phyloP scores from a whole-genome alignment of 2,797 vertebrate genomes.

The Coilia nasus region DNA sequence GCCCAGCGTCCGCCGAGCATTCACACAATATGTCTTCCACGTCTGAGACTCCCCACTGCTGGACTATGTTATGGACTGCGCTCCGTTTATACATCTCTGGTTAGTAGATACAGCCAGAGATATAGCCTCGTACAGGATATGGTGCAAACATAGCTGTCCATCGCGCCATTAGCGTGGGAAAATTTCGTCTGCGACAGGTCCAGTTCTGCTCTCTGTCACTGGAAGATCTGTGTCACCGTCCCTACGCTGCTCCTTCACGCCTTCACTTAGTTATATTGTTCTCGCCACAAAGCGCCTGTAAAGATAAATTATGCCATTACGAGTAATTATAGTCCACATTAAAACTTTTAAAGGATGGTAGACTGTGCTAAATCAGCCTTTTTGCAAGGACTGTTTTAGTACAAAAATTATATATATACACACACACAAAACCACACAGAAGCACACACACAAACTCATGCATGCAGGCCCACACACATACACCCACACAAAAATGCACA shows the following conservation, averaged over 20 bases:
- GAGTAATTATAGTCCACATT: constrained; percentile 22
- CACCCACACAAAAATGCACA: no score
- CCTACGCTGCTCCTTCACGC: background rate
- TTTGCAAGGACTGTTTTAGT: background rate
- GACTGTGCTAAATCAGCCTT: constrained; percentile 25
- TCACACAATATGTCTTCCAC: background rate
- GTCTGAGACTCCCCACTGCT: background rate
- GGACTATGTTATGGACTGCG: background rate
- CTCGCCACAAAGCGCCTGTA: constrained; percentile 7
- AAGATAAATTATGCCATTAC: background rate
- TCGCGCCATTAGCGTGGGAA: constrained; percentile 23
- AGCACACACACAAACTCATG: background rate
- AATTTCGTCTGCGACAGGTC: constrained; percentile 18
- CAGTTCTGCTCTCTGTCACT: constrained; percentile 20
- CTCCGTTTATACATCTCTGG: background rate
- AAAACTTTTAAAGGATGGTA: constrained; percentile 20
- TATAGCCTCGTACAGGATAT: background rate
- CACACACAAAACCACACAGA: constrained; percentile 27
- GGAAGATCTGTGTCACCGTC: constrained; percentile 17
- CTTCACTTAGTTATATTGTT: constrained; percentile 10
- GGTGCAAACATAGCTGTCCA: constrained; percentile 10
- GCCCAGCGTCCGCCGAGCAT: background rate
- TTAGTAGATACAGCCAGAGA: background rate
- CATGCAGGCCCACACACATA: no score
- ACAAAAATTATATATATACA: background rate